Percentiles rank a stretch among this genome's conserved stretches.
These are phyloP conservation scores for Dryadula phaetusa DNA, from an alignment of 2,888 invertebrate species.

Conservation along the genomic window DNA sequence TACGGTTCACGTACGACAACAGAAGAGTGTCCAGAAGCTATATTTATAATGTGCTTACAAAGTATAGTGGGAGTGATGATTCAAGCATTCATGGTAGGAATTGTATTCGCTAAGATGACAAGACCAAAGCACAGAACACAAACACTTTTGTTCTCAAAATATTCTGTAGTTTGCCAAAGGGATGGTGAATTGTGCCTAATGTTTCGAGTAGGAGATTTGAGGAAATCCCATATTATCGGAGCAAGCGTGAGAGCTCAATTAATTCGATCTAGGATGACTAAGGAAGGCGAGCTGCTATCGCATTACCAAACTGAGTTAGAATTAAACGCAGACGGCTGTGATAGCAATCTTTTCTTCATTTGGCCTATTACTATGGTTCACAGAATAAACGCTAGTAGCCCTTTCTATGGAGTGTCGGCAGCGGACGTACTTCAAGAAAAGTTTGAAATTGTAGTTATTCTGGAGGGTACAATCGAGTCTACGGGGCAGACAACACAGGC, in stretches of 20 bases:
- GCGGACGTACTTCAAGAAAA: constrained; percentile 92
- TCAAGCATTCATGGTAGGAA: constrained; percentile 92
- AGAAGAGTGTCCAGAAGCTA: constrained; percentile 94
- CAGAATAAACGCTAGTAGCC: constrained; percentile 91
- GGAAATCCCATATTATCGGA: constrained; percentile 95
- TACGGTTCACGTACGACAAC: constrained; percentile 91
- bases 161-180: constrained; percentile 92
- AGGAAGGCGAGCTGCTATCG: constrained; percentile 93
- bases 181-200: constrained; percentile 93
- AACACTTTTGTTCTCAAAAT: constrained; percentile 93
- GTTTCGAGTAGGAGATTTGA: constrained; percentile 95
- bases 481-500: constrained; percentile 91
- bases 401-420: constrained; percentile 93
- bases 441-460: constrained; percentile 92
- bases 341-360: constrained; percentile 94
- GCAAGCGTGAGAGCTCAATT: constrained; percentile 93
- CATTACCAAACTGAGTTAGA: constrained; percentile 92
- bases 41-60: constrained; percentile 95
- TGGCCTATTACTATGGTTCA: constrained; percentile 97
- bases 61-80: constrained; percentile 91
- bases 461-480: constrained; percentile 93
- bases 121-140: constrained; percentile 95
- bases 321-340: constrained; percentile 89
- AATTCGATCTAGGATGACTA: constrained; percentile 91
- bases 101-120: constrained; percentile 96